phyloP scores from a whole-genome alignment of 2,113 vertebrate species.

The Myrmecobius fasciatus region DNA sequence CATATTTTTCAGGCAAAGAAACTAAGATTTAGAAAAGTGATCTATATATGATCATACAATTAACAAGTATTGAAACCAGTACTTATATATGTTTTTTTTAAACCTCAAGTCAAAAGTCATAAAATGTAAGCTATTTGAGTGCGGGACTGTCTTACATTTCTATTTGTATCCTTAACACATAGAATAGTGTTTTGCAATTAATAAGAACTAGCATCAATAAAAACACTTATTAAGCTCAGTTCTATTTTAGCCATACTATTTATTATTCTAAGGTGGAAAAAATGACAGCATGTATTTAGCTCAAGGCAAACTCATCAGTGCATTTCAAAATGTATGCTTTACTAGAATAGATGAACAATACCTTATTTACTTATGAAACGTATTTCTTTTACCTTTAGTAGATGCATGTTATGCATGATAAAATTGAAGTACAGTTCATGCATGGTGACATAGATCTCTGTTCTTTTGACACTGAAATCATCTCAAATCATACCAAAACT shows the following conservation, averaged over 20 bases:
- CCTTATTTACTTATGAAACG: slow-evolving; percentile 53
- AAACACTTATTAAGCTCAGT: background rate
- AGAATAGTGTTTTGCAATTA: background rate
- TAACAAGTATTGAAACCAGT: background rate
- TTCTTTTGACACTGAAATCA: slow-evolving; percentile 64
- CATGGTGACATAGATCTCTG: slow-evolving; percentile 45
- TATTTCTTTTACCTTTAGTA: slow-evolving; percentile 52
- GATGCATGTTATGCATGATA: slow-evolving; percentile 56
- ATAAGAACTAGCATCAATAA: background rate
- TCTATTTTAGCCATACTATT: background rate
- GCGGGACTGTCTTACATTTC: background rate
- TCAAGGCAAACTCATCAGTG: slow-evolving; percentile 42
- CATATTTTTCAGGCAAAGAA: background rate
- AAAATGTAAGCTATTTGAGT: background rate
- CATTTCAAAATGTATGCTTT: slow-evolving; percentile 52
- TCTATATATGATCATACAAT: background rate
- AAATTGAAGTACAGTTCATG: slow-evolving; percentile 62
- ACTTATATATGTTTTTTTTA: background rate
- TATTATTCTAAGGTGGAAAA: background rate
- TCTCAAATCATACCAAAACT: slow-evolving; percentile 64
- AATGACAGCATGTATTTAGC: slow-evolving; percentile 26
- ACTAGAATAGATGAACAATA: slow-evolving; percentile 51
- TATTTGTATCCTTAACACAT: background rate
- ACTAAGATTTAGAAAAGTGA: background rate
- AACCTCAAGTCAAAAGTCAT: background rate